These are phyloP conservation scores for Tribolium castaneum DNA, from an alignment of 1,140 invertebrate species.

Conservation along the genomic window DNA sequence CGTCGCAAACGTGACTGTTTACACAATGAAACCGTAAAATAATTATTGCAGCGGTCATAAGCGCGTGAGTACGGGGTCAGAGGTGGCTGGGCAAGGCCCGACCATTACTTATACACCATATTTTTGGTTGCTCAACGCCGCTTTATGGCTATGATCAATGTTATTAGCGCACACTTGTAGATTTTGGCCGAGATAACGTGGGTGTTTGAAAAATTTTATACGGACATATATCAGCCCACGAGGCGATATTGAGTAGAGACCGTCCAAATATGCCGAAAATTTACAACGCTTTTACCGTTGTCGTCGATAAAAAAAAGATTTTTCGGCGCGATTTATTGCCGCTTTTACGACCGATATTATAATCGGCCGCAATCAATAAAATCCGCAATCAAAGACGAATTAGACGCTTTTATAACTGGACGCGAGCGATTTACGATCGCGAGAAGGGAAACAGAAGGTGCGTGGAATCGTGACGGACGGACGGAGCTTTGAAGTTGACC, in stretches of 20 bases:
- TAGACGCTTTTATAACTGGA: conserved; percentile 2
- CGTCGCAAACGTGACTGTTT: conserved; percentile 18
- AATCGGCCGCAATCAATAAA: neutral
- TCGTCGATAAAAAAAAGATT: conserved; percentile 14
- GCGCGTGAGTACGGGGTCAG: conserved; percentile 5
- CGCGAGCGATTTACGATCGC: conserved; percentile 4
- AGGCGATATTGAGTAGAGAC: neutral
- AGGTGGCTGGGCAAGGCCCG: conserved; percentile 12
- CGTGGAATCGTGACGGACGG: neutral
- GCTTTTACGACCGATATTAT: conserved; percentile 4
- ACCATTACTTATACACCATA: conserved; percentile 12
- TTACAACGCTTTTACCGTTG: conserved; percentile 21
- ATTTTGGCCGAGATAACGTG: conserved; percentile 3
- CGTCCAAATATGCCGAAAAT: conserved; percentile 14
- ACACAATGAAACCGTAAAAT: conserved; percentile 31
- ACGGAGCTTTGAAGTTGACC: neutral
- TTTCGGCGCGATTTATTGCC: neutral
- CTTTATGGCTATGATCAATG: conserved; percentile 12
- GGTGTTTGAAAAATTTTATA: conserved; percentile 26
- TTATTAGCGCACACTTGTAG: conserved; percentile 29
- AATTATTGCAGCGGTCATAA: conserved; percentile 11
- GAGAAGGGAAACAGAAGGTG: neutral
- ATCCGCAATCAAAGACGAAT: conserved; percentile 3
- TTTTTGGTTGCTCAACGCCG: conserved; percentile 23
- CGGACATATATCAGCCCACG: conserved; percentile 7